Conservation (phyloP, 2,113 vertebrate genomes). For the Aspiorhynchus laticeps region DNA sequence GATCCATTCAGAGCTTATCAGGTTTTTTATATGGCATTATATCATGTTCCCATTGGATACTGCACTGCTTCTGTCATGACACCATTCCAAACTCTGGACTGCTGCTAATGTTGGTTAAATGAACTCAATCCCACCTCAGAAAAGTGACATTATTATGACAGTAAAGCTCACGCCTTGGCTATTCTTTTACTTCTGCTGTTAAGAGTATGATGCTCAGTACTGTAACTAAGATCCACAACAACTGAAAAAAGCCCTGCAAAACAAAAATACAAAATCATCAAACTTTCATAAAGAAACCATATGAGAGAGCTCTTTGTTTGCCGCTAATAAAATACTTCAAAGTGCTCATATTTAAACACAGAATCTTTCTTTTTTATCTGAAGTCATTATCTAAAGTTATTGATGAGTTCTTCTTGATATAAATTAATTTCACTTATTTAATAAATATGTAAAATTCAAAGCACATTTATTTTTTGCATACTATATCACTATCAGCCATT, state of each 20-base stretch:
- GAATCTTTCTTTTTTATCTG: too few species aligned
- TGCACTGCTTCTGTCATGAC: neutral
- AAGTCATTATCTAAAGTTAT: too few species aligned
- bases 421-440: too few species aligned
- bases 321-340: too few species aligned
- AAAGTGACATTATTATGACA: neutral
- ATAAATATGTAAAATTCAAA: too few species aligned
- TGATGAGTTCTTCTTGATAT: too few species aligned
- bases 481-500: too few species aligned
- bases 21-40: neutral
- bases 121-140: neutral
- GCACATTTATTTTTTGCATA: too few species aligned
- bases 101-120: neutral
- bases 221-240: too few species aligned
- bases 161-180: neutral
- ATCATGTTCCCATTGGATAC: neutral
- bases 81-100: neutral
- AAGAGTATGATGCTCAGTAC: neutral
- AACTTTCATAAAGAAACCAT: neutral
- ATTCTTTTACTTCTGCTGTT: neutral
- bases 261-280: neutral
- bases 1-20: neutral
- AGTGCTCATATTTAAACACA: too few species aligned
- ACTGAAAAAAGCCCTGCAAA: neutral
- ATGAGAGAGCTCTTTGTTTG: too few species aligned